Evolutionary conservation across 2,797 vertebrate species (phyloP), one percentile per base, ranked within the genome.

Genomic region (Sebastes kiyomatsui): DNA sequence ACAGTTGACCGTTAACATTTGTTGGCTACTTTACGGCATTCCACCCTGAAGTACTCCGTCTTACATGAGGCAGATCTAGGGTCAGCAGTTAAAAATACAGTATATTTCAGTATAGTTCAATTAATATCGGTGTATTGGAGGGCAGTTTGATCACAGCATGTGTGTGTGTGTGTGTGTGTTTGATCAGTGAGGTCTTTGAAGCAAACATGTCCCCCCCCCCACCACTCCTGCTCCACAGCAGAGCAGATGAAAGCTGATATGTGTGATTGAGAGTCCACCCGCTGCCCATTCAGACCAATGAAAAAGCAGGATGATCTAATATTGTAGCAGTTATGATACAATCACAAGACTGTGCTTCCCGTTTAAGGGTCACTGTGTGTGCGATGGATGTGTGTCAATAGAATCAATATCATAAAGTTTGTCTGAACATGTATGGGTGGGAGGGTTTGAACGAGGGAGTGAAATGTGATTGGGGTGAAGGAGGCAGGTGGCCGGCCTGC

Each of bases 141-240:
- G 27, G 46, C 25, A 70, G 69, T 81, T 67, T 84, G 60, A 77
- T 83, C 78, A 58, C 59, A 72, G 84, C 6, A 1, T 23, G 30
- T 32, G 49, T 35, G 30, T 42, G 2, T 84, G 12, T 73, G 42
- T 67, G 2, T 42, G 2, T n/a, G 74, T 73, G 69, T 94, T 94
- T 95, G 87, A 84, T 95, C 91, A 88, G 83, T 65, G 75, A 79
- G 76, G 27, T 80, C 92, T 95, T 96, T 96, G 93, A 96, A 95
- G 93, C 90, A 84, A 82, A 94, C 91, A 81, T 27, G 2, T 55
- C 20, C 30, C 58, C 18, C 35, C 4, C 1, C 6, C 35, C 1
- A 14, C 33, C 14, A 33, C 70, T 54, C 46, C 46, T 25, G 30
- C 46, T 66, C 67, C 64, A 61, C 69, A 55, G 75, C 30, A 67